Base-by-base conservation (phyloP, 2,797 vertebrate species). In the Erpetoichthys calabaricus region DNA sequence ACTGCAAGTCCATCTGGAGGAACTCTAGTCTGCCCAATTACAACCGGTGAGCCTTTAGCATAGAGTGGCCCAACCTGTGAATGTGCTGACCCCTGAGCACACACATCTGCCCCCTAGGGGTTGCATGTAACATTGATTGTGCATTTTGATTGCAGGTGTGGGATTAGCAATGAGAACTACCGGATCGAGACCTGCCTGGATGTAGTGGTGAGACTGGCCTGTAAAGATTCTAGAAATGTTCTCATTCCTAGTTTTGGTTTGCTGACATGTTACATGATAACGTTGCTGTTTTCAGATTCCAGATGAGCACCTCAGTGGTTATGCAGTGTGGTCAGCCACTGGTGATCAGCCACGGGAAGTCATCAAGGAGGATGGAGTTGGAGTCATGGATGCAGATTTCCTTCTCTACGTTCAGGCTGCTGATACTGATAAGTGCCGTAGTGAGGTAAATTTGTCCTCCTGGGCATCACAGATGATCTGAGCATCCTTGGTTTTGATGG, bases 1-100 rank as follows among this genome's bases (percentile, higher is more conserved):
- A 86, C 71, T 91, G 89, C 74, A 87, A 73, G 47, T 88, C 83
- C 65, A 55, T 89, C 51, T 92, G 89, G 88, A 86, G 64, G 70
- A 82, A 89, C 56, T 64, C 78, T 45, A 81, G 69, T 2, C 46
- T 64, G 41, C 49, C 70, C 42, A 89, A 89, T 72, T 80, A 81
- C 70, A 86, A 82, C 76, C 86, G 70, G 90, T 89, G 62, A 53
- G 59, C 3, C 9, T 5, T n/a, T 25, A 25, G 25, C 25, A 25
- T 9, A 9, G 4, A 9, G 50, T 4, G 50, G 25, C 4, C 25
- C 9, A 25, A 51, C 9, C 9, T 9, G 25, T 25, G 25, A 25
- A 25, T 25, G 25, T 25, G 25, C 25, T 25, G 25, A 25, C 25
- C 25, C 25, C 25, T 25, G 25, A 25, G 25, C 25, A 25, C 25